These are phyloP conservation scores for Apistogramma diplotaenia DNA, from an alignment of 2,113 vertebrate genomes.

Conservation along the genomic window DNA sequence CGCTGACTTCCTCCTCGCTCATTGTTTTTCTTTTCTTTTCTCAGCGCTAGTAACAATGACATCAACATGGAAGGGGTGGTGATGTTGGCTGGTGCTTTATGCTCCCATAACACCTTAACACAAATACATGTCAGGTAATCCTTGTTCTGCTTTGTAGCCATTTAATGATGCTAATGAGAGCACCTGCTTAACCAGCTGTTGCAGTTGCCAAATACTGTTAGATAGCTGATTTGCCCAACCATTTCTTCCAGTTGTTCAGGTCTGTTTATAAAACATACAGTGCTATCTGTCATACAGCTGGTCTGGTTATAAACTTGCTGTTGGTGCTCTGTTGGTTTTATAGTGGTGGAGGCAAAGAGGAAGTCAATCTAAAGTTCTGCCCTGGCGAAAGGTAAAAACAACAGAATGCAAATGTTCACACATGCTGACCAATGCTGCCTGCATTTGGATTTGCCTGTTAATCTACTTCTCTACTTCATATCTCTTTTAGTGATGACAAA, in stretches of 20 bases:
- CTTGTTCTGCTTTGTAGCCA: neutral
- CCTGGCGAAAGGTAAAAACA: slow-evolving; percentile 51
- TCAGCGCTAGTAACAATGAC: slow-evolving; percentile 79
- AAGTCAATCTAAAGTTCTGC: slow-evolving; percentile 61
- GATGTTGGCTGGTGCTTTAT: slow-evolving; percentile 71
- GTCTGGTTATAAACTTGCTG: neutral
- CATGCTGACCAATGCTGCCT: neutral
- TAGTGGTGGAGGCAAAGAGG: slow-evolving; percentile 56
- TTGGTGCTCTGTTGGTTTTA: slow-evolving; percentile 5
- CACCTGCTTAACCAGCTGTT: neutral
- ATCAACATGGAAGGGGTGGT: slow-evolving; percentile 72
- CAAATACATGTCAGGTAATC: slow-evolving; percentile 78
- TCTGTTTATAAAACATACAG: neutral
- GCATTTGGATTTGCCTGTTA: neutral
- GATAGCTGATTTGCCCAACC: neutral
- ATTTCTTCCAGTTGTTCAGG: accelerated
- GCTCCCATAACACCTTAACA: slow-evolving; percentile 44
- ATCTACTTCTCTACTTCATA: neutral
- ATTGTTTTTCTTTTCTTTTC: slow-evolving; percentile 14
- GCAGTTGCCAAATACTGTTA: neutral
- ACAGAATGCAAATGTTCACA: neutral
- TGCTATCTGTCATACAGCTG: neutral
- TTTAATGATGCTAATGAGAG: neutral
- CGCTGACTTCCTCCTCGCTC: neutral
- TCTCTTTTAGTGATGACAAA: slow-evolving; percentile 25